Percentiles rank a stretch among this genome's conserved stretches.
phyloP scores from a whole-genome alignment of 2,888 invertebrate species.

The Dolichomitus sp. region DNA sequence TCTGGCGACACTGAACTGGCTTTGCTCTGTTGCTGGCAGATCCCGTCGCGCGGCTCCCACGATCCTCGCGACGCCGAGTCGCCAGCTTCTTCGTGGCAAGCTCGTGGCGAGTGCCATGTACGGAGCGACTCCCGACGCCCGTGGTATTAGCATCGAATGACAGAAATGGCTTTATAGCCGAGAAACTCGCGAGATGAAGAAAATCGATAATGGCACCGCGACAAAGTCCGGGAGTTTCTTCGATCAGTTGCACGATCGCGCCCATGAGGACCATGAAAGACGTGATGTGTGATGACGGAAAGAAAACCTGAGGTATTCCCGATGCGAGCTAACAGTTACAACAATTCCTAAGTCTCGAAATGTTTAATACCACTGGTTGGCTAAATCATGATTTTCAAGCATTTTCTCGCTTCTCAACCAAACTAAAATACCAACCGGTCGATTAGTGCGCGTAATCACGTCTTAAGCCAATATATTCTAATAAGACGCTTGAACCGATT shows the following conservation, averaged over 20 bases:
- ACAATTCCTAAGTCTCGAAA: background rate
- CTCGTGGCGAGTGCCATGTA: slow-evolving; percentile 67
- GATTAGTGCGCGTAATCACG: background rate
- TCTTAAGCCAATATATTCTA: background rate
- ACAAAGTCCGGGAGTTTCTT: slow-evolving; percentile 57
- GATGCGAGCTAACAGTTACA: background rate
- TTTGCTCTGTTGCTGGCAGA: slow-evolving; percentile 42
- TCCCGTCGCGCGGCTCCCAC: slow-evolving; percentile 64
- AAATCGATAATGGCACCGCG: slow-evolving; percentile 74
- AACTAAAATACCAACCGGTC: background rate
- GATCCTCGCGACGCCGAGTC: slow-evolving; percentile 64
- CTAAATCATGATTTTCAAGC: background rate
- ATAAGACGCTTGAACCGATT: background rate
- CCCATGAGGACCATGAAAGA: slow-evolving; percentile 13
- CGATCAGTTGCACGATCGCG: slow-evolving; percentile 53
- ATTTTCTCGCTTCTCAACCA: background rate
- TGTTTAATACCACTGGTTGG: background rate
- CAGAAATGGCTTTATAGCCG: slow-evolving; percentile 81
- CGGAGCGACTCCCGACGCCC: slow-evolving; percentile 70
- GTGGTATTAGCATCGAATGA: slow-evolving; percentile 79
- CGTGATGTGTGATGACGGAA: slow-evolving; percentile 19
- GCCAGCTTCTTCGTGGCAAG: slow-evolving; percentile 64
- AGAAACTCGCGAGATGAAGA: slow-evolving; percentile 72
- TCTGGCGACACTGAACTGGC: slow-evolving; percentile 38
- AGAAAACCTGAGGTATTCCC: background rate